These are phyloP conservation scores for Trichomalopsis sarcophagae DNA, from an alignment of 1,140 invertebrate species.

Conservation along the genomic window DNA sequence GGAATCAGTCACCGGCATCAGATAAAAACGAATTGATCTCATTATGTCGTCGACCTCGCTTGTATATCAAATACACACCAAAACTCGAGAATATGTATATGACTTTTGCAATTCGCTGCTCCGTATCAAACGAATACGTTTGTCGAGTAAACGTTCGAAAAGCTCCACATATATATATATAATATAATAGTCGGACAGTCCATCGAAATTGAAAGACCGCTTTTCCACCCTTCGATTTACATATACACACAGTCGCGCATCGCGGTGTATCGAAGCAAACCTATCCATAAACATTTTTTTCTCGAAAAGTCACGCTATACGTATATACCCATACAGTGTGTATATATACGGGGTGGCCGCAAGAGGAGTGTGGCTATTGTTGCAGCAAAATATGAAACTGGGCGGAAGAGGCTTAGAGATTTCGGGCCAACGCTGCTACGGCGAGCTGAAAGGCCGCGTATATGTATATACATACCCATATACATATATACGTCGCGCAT, in stretches of 20 bases:
- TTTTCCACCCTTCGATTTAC: background rate
- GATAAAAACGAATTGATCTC: too few relatives aligned
- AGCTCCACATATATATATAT: too few relatives aligned
- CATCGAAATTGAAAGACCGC: background rate
- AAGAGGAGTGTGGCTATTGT: constrained; percentile 48
- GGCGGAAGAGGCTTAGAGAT: constrained; percentile 52
- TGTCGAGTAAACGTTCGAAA: too few relatives aligned
- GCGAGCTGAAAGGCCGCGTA: constrained; percentile 65
- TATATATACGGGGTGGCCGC: background rate
- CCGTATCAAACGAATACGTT: too few relatives aligned
- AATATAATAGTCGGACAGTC: background rate
- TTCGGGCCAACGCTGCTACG: constrained; percentile 50
- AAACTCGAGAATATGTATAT: too few relatives aligned
- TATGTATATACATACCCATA: constrained; percentile 21
- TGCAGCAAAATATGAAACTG: constrained; percentile 60
- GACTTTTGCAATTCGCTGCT: too few relatives aligned
- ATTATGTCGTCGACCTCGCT: too few relatives aligned
- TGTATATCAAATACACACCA: too few relatives aligned
- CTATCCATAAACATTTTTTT: constrained; percentile 13
- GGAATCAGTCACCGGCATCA: too few relatives aligned
- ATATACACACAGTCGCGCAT: background rate
- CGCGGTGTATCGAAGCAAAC: background rate
- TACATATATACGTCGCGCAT: constrained; percentile 45
- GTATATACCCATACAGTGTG: too few relatives aligned
- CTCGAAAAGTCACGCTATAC: background rate